A percentile compares a stretch with the other conserved stretches of the same genome.
phyloP scores from a whole-genome alignment of 2,888 invertebrate species.

The Eugnorisma glareosa region DNA sequence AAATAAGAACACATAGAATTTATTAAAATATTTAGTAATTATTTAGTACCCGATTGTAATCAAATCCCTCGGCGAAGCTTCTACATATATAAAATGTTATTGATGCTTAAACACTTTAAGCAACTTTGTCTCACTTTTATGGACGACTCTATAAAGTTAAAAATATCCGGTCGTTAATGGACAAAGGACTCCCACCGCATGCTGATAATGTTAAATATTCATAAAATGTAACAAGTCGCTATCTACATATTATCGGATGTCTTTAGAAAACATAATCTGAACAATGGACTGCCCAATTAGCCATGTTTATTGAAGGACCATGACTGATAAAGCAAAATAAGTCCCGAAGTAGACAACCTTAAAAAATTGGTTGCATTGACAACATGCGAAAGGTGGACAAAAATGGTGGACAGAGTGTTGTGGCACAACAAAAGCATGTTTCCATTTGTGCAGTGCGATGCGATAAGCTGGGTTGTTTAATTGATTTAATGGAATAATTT shows the following conservation, averaged over 20 bases:
- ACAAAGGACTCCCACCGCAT: not conserved
- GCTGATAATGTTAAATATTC: not conserved
- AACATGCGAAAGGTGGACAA: not conserved
- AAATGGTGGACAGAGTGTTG: not conserved
- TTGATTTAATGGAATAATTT: not conserved
- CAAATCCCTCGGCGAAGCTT: not conserved
- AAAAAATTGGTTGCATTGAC: not conserved
- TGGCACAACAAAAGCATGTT: not conserved
- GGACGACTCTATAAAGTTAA: not conserved
- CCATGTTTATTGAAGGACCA: not conserved
- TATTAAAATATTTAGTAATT: slow-evolving; percentile 30
- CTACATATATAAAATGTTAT: slow-evolving; percentile 22
- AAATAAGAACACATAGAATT: slow-evolving; percentile 27
- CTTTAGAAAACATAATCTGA: not conserved
- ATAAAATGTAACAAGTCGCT: not conserved
- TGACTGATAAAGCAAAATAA: not conserved
- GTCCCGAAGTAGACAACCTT: not conserved
- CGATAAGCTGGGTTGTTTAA: not conserved
- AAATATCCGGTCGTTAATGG: not conserved
- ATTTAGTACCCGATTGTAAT: slow-evolving; percentile 7
- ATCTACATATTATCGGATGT: not conserved
- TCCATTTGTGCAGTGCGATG: not conserved
- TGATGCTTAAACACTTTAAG: not conserved
- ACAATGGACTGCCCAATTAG: not conserved
- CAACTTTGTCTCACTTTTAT: not conserved